These are phyloP conservation scores for Acleris cristana DNA, from an alignment of 2,888 invertebrate genomes.

Conservation along the genomic window DNA sequence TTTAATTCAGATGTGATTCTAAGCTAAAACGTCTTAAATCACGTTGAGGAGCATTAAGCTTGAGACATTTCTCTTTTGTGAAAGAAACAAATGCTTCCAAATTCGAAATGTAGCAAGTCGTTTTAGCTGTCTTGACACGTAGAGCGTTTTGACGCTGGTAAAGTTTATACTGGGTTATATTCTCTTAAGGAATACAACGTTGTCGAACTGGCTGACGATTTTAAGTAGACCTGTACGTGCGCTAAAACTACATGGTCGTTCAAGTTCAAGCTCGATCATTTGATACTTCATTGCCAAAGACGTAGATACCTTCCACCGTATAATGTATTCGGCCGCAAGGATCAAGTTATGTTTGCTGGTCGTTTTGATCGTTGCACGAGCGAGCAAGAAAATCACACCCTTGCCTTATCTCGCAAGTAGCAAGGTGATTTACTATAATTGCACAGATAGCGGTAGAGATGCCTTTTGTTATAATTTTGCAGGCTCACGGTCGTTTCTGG, in stretches of 20 bases:
- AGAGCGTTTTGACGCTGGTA: not conserved
- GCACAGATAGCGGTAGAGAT: conserved; percentile 84
- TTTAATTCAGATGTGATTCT: conserved; percentile 52
- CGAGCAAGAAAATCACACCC: too few species aligned
- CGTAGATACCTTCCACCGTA: too few species aligned
- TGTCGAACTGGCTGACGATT: too few species aligned
- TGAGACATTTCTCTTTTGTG: conserved; percentile 53
- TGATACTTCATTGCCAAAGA: too few species aligned
- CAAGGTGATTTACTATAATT: conserved; percentile 84
- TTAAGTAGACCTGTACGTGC: too few species aligned
- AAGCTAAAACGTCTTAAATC: conserved; percentile 55
- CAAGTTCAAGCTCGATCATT: too few species aligned
- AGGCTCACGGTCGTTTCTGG: conserved; percentile 79
- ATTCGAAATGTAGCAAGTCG: conserved; percentile 65
- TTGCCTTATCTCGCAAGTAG: conserved; percentile 81
- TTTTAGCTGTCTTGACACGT: conserved; percentile 17
- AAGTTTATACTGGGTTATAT: not conserved
- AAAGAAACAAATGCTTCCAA: conserved; percentile 41
- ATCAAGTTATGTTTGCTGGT: too few species aligned
- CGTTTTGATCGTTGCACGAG: too few species aligned
- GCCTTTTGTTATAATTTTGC: conserved; percentile 84
- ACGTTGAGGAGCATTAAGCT: conserved; percentile 50
- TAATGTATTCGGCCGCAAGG: too few species aligned
- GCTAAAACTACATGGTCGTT: too few species aligned
- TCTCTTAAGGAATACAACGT: too few species aligned